A percentile compares a stretch with the other conserved stretches of the same genome.
These are phyloP conservation scores for Tetramorium simillimum DNA, from an alignment of 1,140 invertebrate species.

Conservation along the genomic window DNA sequence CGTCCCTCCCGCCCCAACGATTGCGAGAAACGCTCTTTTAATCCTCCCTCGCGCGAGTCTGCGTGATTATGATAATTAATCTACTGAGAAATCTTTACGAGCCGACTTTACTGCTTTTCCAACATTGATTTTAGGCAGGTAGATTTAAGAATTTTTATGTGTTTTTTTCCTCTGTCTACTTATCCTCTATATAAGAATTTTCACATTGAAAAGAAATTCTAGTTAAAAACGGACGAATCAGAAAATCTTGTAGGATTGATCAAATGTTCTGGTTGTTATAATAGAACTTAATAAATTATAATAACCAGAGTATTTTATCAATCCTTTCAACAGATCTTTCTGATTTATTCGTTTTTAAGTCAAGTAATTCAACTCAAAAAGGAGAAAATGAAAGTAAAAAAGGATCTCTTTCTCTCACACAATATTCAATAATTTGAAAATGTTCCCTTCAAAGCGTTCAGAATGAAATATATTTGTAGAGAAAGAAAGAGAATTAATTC, in stretches of 20 bases:
- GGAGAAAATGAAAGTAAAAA: background rate
- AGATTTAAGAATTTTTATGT: background rate
- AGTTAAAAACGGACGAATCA: no score
- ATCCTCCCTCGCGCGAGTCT: background rate
- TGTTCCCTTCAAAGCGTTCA: background rate
- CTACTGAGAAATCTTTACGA: background rate
- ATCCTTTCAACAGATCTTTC: no score
- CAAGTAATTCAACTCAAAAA: background rate
- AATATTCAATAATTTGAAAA: background rate
- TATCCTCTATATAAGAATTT: background rate
- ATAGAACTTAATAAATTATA: no score
- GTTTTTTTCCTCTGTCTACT: background rate
- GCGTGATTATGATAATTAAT: conserved; percentile 5
- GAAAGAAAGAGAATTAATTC: background rate
- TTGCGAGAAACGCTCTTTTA: conserved; percentile 18
- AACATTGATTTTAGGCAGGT: background rate
- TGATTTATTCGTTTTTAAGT: no score
- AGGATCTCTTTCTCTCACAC: background rate
- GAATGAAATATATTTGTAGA: background rate
- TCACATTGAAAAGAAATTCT: no score
- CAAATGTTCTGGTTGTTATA: no score
- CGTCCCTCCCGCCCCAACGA: conserved; percentile 32
- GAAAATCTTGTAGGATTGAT: no score
- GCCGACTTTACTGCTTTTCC: background rate
- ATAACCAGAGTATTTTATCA: no score